A percentile compares a stretch with the other conserved stretches of the same genome.
Conservation (phyloP, 2,888 invertebrate species). For the Lamellibrachia satsuma region DNA sequence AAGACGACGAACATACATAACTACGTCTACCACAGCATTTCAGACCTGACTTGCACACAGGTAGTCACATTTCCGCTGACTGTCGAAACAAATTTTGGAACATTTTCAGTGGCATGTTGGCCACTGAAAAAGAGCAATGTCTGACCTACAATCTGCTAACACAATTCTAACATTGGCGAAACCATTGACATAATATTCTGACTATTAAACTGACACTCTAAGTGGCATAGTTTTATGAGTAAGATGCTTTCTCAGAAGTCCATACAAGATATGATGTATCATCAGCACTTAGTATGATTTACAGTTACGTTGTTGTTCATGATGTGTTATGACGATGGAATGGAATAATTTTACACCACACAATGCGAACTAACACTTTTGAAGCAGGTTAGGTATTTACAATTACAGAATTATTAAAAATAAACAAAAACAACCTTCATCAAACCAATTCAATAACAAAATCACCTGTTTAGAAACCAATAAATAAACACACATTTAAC, state of each 20-base stretch:
- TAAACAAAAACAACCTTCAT: background rate
- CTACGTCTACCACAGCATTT: too few relatives aligned
- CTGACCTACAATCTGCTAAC: too few relatives aligned
- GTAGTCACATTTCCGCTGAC: too few relatives aligned
- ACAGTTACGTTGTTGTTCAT: background rate
- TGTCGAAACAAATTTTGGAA: too few relatives aligned
- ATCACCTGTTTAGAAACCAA: background rate
- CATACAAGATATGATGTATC: background rate
- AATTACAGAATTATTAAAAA: background rate
- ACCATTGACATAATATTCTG: too few relatives aligned
- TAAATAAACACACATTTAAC: background rate
- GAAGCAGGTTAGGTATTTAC: background rate
- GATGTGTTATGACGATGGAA: background rate
- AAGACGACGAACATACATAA: too few relatives aligned
- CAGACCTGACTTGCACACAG: too few relatives aligned
- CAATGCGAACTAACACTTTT: background rate
- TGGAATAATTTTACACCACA: background rate
- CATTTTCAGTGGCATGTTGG: too few relatives aligned
- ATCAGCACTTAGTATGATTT: slow-evolving; percentile 17
- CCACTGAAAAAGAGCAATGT: too few relatives aligned
- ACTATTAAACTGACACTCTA: background rate
- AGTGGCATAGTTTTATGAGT: background rate
- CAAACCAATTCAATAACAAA: background rate
- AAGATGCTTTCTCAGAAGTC: background rate
- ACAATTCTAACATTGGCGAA: too few relatives aligned